Conservation (phyloP, 53 echinoderm and acorn worm species). For the Hippasteria phrygiana region DNA sequence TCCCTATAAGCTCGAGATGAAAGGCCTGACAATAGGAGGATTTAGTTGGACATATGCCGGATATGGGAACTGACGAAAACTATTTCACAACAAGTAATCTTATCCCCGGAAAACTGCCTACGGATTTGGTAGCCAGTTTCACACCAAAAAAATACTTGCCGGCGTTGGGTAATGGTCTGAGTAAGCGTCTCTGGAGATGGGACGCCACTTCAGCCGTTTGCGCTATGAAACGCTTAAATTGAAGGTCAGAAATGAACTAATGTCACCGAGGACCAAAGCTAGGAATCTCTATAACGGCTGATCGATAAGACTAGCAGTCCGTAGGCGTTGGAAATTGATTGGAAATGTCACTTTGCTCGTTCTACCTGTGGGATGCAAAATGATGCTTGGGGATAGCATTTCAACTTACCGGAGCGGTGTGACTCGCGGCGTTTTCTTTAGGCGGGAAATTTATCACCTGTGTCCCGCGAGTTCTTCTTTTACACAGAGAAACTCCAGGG, state of each 20-base stretch:
- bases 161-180: not conserved
- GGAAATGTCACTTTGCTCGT: not conserved
- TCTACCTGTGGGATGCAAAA: not conserved
- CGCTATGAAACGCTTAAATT: not conserved
- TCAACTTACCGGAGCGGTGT: too few species aligned
- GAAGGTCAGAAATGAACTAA: slow-evolving; percentile 11
- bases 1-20: too few species aligned
- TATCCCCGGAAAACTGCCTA: too few species aligned
- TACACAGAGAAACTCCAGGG: not conserved
- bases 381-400: not conserved
- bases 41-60: too few species aligned
- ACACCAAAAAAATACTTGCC: not conserved
- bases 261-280: too few species aligned
- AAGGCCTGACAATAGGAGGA: too few species aligned
- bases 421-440: not conserved
- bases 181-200: not conserved
- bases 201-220: slow-evolving; percentile 12
- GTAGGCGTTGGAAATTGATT: not conserved
- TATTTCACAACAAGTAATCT: too few species aligned
- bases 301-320: not conserved
- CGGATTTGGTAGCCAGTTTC: too few species aligned
- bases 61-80: too few species aligned
- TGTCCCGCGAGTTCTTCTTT: not conserved
- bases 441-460: slow-evolving; percentile 7
- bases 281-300: slow-evolving; percentile 23